A percentile compares a stretch with the other conserved stretches of the same genome.
Conservation (phyloP, 92 coral and sea anemone species). For the Blastomussa wellsi region DNA sequence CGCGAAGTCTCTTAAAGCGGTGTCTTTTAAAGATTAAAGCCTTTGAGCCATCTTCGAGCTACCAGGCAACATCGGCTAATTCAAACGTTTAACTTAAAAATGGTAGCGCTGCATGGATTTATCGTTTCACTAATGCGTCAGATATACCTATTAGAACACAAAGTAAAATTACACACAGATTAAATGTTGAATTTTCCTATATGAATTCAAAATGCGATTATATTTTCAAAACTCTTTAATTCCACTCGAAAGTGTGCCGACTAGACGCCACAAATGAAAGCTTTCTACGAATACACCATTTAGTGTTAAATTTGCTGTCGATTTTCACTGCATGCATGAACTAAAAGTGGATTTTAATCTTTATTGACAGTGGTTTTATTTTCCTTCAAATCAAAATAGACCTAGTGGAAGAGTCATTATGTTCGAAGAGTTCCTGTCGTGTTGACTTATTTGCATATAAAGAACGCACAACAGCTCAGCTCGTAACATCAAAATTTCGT, state of each 20-base stretch:
- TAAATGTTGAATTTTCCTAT: not conserved
- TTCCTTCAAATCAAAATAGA: not conserved
- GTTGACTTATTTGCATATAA: not conserved
- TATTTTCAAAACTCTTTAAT: not conserved
- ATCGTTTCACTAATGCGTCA: not conserved
- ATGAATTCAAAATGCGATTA: not conserved
- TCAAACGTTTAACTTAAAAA: no score
- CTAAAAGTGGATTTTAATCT: not conserved
- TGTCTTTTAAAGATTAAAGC: no score
- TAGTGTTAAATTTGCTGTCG: not conserved
- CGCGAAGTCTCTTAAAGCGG: no score
- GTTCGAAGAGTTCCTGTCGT: not conserved
- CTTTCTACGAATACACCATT: not conserved
- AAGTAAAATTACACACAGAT: not conserved
- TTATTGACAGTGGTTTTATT: not conserved
- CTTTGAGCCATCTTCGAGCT: no score
- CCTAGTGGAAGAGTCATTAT: not conserved
- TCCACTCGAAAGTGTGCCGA: not conserved
- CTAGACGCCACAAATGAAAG: not conserved
- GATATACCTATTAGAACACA: not conserved
- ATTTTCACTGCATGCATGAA: not conserved
- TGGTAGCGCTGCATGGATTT: no score
- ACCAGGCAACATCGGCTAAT: no score
- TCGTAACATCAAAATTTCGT: not conserved
- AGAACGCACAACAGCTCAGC: not conserved